Evolutionary conservation across 2,888 invertebrate species (phyloP).

Genomic region (Dynastes hyllus): DNA sequence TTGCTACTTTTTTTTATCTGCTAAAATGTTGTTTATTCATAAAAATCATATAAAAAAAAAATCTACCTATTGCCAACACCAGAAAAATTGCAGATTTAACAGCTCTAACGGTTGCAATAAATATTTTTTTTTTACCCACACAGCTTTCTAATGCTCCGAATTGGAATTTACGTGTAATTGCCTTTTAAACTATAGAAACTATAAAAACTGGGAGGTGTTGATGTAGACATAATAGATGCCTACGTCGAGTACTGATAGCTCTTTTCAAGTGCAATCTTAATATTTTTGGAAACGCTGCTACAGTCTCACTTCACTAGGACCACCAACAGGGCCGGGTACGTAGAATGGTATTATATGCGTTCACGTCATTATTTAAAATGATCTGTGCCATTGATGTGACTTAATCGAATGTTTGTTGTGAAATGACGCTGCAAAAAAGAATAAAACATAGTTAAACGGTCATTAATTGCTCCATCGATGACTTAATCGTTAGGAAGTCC

Average conservation of each 20-base stretch:
- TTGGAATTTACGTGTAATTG: no score
- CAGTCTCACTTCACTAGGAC: slow-evolving; percentile 21
- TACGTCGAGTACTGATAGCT: neutral
- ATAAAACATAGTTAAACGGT: slow-evolving; percentile 61
- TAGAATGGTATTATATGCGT: slow-evolving; percentile 41
- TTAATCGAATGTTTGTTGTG: slow-evolving; percentile 62
- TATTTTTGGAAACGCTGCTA: slow-evolving; percentile 28
- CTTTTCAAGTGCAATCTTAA: slow-evolving; percentile 27
- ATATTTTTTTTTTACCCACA: no score
- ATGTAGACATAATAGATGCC: neutral
- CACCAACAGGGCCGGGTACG: slow-evolving; percentile 14
- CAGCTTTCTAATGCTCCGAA: no score
- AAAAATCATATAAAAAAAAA: no score
- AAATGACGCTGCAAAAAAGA: slow-evolving; percentile 60
- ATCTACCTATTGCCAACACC: no score
- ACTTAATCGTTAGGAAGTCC: slow-evolving; percentile 56
- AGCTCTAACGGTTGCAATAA: no score
- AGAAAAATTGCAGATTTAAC: no score
- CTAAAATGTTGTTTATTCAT: no score
- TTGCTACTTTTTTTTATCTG: no score
- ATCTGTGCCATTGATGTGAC: slow-evolving; percentile 59
- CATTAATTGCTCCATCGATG: slow-evolving; percentile 60
- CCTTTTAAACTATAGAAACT: no score
- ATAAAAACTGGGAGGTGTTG: no score
- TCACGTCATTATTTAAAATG: slow-evolving; percentile 60